Percentiles rank a stretch among this genome's conserved stretches.
Conservation (phyloP, 2,888 invertebrate species). For the Gasteruption jaculator region DNA sequence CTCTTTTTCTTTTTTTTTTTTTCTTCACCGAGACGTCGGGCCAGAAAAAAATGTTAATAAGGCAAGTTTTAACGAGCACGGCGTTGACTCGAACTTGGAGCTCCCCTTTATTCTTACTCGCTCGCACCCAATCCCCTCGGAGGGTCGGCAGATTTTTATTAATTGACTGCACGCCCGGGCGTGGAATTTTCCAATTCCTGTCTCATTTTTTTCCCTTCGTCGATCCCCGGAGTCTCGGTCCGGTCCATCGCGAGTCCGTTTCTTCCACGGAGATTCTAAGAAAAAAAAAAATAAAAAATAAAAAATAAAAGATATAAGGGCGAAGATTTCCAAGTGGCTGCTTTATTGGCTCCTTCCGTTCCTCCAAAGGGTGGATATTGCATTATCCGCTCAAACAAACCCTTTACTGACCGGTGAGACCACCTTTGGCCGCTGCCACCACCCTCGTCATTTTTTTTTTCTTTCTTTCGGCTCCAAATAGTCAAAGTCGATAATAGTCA, state of each 20-base stretch:
- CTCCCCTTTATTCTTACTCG: slow-evolving; percentile 11
- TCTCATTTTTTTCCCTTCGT: slow-evolving; percentile 1
- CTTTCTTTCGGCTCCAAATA: no score
- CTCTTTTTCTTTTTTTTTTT: slow-evolving; percentile 12
- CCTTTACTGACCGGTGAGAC: slow-evolving; percentile 39
- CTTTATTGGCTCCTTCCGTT: slow-evolving; percentile 33
- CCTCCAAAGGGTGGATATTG: slow-evolving; percentile 37
- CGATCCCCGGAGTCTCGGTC: neutral
- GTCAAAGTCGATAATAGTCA: slow-evolving; percentile 43
- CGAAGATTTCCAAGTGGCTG: slow-evolving; percentile 25
- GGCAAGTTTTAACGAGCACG: slow-evolving; percentile 47
- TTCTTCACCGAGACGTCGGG: slow-evolving; percentile 39
- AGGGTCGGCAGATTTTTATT: slow-evolving; percentile 31
- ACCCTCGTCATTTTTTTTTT: no score
- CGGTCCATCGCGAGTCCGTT: neutral
- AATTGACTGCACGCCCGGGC: slow-evolving; percentile 34
- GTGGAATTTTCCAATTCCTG: no score
- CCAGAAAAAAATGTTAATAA: slow-evolving; percentile 49
- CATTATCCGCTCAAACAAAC: slow-evolving; percentile 42
- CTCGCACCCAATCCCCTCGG: slow-evolving; percentile 15
- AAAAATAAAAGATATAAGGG: slow-evolving; percentile 12
- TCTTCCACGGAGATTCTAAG: slow-evolving; percentile 14
- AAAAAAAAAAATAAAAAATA: slow-evolving; percentile 15
- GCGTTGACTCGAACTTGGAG: slow-evolving; percentile 25
- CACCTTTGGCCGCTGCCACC: slow-evolving; percentile 32